Conservation (phyloP, 1,140 invertebrate species). For the Macrobrachium nipponense region DNA sequence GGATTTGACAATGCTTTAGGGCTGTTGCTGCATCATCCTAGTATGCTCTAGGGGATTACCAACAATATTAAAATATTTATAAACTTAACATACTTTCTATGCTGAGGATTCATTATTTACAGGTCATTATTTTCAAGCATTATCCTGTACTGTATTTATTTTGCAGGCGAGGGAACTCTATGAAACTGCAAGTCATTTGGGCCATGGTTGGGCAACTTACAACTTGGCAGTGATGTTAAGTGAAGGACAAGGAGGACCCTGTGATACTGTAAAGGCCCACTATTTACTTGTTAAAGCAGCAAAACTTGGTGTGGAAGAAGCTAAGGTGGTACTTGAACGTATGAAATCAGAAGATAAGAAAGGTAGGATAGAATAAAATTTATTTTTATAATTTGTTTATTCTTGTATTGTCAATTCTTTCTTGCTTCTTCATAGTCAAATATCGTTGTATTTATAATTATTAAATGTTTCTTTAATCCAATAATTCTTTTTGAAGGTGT, state of each 20-base stretch:
- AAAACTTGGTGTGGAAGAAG: constrained; percentile 31
- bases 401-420: background rate
- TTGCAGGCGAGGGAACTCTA: constrained; percentile 41
- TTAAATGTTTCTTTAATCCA: too few relatives aligned
- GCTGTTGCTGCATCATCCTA: too few relatives aligned
- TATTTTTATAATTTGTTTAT: background rate
- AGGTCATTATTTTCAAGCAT: too few relatives aligned
- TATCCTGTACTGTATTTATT: background rate
- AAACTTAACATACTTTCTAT: too few relatives aligned
- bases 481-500: too few relatives aligned
- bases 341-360: background rate
- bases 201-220: constrained; percentile 44
- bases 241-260: constrained; percentile 29
- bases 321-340: constrained; percentile 13
- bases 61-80: too few relatives aligned
- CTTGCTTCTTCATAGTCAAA: too few relatives aligned
- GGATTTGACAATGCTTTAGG: too few relatives aligned
- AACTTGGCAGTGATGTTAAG: constrained; percentile 42
- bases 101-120: too few relatives aligned
- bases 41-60: too few relatives aligned
- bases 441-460: too few relatives aligned
- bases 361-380: background rate
- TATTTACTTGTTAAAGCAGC: constrained; percentile 18
- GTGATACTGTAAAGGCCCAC: background rate
- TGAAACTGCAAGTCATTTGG: constrained; percentile 19